Conservation (phyloP, 2,888 invertebrate genomes). For the Caenorhabditis japonica region DNA sequence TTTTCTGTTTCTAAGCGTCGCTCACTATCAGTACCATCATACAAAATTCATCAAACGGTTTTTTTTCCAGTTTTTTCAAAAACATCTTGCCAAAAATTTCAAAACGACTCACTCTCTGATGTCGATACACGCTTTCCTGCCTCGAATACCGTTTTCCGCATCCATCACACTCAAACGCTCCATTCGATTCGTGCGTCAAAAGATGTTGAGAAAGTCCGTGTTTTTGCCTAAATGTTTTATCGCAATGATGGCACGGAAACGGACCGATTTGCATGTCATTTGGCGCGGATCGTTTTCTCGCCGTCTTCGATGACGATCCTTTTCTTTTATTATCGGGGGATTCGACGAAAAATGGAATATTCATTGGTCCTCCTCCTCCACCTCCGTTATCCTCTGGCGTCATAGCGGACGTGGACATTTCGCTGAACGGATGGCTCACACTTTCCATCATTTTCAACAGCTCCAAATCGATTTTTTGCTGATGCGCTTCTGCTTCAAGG, state of each 20-base stretch:
- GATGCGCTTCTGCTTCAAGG: slow-evolving; percentile 2
- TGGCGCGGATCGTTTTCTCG: not conserved
- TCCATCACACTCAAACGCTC: slow-evolving; percentile 43
- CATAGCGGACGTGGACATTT: not conserved
- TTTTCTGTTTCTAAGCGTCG: no score
- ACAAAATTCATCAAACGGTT: no score
- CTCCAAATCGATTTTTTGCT: slow-evolving; percentile 12
- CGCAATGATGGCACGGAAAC: slow-evolving; percentile 33
- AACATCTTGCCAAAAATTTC: no score
- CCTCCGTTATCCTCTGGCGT: slow-evolving; percentile 1
- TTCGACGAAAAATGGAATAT: not conserved
- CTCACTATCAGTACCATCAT: no score
- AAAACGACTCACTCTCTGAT: slow-evolving; percentile 31
- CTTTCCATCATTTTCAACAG: slow-evolving; percentile 12
- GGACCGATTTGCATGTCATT: slow-evolving; percentile 14
- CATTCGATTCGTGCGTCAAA: slow-evolving; percentile 29
- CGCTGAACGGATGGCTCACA: slow-evolving; percentile 3
- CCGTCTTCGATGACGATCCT: not conserved
- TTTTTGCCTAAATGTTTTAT: slow-evolving; percentile 39
- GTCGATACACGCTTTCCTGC: slow-evolving; percentile 45
- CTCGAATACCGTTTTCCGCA: slow-evolving; percentile 46
- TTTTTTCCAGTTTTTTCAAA: no score
- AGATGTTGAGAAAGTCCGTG: slow-evolving; percentile 41
- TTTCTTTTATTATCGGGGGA: slow-evolving; percentile 3
- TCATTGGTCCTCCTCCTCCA: not conserved